Evolutionary conservation across 2,113 vertebrate species (phyloP).

Genomic region (Bubo bubo): DNA sequence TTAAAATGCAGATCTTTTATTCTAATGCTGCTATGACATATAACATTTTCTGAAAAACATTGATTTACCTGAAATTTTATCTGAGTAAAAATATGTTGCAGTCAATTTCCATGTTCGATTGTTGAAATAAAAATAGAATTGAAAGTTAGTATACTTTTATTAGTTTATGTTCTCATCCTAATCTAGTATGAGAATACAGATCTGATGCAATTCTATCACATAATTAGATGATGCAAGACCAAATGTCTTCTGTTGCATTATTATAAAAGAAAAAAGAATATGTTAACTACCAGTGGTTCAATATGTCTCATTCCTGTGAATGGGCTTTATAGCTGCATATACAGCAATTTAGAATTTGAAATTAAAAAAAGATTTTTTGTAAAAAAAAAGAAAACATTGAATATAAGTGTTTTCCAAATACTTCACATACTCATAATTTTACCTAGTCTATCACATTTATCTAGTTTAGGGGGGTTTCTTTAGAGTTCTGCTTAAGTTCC

Average conservation of each 20-base stretch:
- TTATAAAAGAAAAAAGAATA: not conserved
- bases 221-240: not conserved
- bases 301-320: not conserved
- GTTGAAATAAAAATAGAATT: not conserved
- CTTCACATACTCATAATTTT: not conserved
- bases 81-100: not conserved
- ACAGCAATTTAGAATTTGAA: not conserved
- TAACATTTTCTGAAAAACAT: not conserved
- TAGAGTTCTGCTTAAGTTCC: not conserved
- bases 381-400: not conserved
- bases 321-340: not conserved
- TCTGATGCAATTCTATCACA: not conserved
- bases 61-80: not conserved
- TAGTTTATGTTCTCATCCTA: constrained; percentile 4
- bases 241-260: constrained; percentile 35
- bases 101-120: not conserved
- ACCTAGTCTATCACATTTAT: not conserved
- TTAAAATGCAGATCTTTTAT: constrained; percentile 6
- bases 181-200: constrained; percentile 26
- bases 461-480: not conserved
- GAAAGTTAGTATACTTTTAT: constrained; percentile 28
- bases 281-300: not conserved
- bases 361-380: not conserved
- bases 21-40: not conserved
- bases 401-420: not conserved